These are phyloP conservation scores for Chiridota heheva DNA, from an alignment of 35 echinoderm and acorn worm genomes.

Conservation along the genomic window DNA sequence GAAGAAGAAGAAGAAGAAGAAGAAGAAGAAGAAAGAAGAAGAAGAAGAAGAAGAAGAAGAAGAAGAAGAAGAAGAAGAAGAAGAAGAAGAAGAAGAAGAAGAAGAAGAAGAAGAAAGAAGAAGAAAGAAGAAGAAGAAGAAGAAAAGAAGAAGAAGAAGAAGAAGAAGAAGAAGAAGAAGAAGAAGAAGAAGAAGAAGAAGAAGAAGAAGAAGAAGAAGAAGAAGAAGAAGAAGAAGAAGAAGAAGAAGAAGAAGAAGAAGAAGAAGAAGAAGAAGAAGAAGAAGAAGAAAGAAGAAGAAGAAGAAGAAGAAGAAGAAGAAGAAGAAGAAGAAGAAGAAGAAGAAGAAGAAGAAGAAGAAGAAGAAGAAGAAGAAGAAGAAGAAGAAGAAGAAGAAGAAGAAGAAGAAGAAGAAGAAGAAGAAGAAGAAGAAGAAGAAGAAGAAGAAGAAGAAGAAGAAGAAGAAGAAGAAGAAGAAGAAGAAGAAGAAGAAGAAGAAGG, in stretches of 20 bases:
- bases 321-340: background rate
- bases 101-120: background rate
- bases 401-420: background rate
- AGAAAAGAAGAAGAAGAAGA: background rate
- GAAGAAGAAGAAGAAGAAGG: background rate
- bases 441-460: conserved; percentile 4
- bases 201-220: conserved; percentile 14
- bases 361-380: background rate
- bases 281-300: background rate
- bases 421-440: background rate
- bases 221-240: background rate
- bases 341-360: background rate
- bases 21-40: background rate
- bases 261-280: conserved; percentile 17
- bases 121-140: background rate
- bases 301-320: background rate
- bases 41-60: background rate
- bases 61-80: background rate
- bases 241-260: background rate
- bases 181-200: background rate
- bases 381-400: background rate
- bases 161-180: background rate
- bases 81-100: background rate
- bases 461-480: background rate
- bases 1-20: background rate